Conservation (phyloP, 2,113 vertebrate species). For the Myocastor coypus region DNA sequence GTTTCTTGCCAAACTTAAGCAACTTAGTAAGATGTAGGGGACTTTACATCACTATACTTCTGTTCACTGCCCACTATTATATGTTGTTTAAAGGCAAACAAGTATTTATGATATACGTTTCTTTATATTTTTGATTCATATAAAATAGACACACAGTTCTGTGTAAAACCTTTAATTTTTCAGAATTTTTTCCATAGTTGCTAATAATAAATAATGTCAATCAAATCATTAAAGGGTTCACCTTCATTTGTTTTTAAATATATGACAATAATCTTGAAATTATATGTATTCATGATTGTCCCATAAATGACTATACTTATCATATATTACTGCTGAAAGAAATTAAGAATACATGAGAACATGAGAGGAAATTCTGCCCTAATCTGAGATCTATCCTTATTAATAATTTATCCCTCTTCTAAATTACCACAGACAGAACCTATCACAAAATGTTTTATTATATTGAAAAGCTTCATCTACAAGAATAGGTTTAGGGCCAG, state of each 20-base stretch:
- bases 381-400: not conserved
- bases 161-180: not conserved
- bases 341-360: not conserved
- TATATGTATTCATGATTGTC: not conserved
- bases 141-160: not conserved
- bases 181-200: not conserved
- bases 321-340: not conserved
- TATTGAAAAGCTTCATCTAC: not conserved
- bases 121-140: not conserved
- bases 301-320: not conserved
- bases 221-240: not conserved
- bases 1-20: not conserved
- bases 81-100: not conserved
- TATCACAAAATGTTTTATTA: not conserved
- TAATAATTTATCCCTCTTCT: not conserved
- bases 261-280: not conserved
- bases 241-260: not conserved
- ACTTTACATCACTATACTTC: not conserved
- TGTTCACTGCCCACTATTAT: not conserved
- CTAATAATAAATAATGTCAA: not conserved
- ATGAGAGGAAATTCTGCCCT: not conserved
- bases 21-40: not conserved
- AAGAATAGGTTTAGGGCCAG: constrained; percentile 10
- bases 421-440: not conserved
- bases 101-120: not conserved